Evolutionary conservation across 1,140 invertebrate genomes (phyloP).

Genomic region (Musca domestica): DNA sequence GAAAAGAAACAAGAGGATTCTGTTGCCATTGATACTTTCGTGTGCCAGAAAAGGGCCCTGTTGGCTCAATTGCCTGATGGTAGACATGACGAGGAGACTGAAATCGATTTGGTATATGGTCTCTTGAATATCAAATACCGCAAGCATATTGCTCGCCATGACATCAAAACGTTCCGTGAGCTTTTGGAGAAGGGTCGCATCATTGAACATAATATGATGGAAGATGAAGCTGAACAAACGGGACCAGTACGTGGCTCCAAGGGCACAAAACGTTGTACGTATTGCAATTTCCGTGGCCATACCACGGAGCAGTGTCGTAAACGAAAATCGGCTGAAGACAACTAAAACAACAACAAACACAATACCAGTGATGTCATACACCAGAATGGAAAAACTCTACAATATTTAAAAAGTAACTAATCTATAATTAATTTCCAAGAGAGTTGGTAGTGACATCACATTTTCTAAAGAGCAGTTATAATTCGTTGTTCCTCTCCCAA

Average conservation of each 20-base stretch:
- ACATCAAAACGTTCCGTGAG: conserved; percentile 40
- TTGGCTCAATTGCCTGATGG: conserved; percentile 45
- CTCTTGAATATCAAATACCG: conserved; percentile 40
- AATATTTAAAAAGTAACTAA: too few species aligned
- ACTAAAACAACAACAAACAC: not conserved
- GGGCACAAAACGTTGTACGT: conserved; percentile 23
- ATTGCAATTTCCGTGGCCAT: conserved; percentile 27
- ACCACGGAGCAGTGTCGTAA: conserved; percentile 24
- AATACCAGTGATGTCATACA: not conserved
- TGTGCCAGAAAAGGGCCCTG: conserved; percentile 46
- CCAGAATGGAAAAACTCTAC: too few species aligned
- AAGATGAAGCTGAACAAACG: not conserved
- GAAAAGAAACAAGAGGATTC: conserved; percentile 32
- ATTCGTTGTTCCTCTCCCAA: too few species aligned
- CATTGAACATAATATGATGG: conserved; percentile 31
- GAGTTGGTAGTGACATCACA: too few species aligned
- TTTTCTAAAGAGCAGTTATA: too few species aligned
- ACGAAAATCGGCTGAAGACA: conserved; percentile 9
- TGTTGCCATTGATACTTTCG: conserved; percentile 40
- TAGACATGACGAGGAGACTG: conserved; percentile 45
- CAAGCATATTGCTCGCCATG: conserved; percentile 42
- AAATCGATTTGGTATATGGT: conserved; percentile 47
- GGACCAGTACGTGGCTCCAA: conserved; percentile 10
- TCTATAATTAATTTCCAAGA: too few species aligned
- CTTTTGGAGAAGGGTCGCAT: conserved; percentile 39